Conservation (phyloP, 2,113 vertebrate species). For the Vidua chalybeata region DNA sequence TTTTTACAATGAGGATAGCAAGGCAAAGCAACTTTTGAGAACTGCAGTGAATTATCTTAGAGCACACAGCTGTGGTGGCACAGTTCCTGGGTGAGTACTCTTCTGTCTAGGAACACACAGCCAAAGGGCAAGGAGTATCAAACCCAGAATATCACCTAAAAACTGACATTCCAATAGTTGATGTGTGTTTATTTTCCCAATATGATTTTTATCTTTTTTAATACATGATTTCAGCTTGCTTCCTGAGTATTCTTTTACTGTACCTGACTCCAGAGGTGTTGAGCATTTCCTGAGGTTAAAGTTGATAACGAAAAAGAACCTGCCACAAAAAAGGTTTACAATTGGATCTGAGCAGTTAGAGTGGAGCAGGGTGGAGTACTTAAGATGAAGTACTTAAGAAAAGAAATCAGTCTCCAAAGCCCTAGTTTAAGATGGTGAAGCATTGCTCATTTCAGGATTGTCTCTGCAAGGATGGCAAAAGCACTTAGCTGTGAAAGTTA, state of each 20-base stretch:
- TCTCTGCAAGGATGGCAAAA: neutral
- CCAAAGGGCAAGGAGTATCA: neutral
- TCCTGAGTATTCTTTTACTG: neutral
- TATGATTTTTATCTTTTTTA: neutral
- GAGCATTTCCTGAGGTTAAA: neutral
- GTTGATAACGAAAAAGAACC: neutral
- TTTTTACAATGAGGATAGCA: neutral
- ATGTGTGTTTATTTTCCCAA: neutral
- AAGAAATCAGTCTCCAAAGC: neutral
- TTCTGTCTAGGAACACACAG: neutral
- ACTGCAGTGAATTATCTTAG: neutral
- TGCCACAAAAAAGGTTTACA: neutral
- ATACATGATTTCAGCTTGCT: neutral
- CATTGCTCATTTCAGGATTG: neutral
- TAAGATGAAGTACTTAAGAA: neutral
- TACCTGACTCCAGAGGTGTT: neutral
- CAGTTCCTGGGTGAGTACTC: neutral
- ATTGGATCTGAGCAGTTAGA: neutral
- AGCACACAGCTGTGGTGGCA: neutral
- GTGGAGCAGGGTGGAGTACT: neutral
- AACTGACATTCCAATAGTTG: neutral
- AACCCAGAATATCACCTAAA: neutral
- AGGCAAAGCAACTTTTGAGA: neutral
- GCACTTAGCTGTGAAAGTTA: neutral
- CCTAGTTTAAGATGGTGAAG: neutral